Percentiles rank a stretch among this genome's conserved stretches.
Conservation (phyloP, 1,140 invertebrate genomes). For the Pseudoatta argentina region DNA sequence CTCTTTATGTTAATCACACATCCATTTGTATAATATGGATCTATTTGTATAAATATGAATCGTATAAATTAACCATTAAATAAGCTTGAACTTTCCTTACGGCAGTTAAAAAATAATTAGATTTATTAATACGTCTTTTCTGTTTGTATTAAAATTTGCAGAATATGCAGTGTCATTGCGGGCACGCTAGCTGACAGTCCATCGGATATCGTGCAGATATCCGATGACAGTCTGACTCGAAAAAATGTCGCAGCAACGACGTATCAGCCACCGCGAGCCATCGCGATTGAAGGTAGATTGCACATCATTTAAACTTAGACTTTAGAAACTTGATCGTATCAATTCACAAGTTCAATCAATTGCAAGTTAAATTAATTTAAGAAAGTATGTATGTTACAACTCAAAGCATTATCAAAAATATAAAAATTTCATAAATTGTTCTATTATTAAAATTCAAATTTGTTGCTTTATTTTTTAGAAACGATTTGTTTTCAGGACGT, state of each 20-base stretch:
- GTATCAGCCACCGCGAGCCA: constrained; percentile 56
- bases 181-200: constrained; percentile 67
- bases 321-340: background rate
- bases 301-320: background rate
- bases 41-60: too few species aligned
- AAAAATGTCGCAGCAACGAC: constrained; percentile 52
- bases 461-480: too few species aligned
- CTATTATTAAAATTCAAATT: too few species aligned
- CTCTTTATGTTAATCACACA: background rate
- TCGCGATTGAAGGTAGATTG: constrained; percentile 66
- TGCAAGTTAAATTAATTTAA: background rate
- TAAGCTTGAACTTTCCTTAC: background rate
- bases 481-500: too few species aligned
- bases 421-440: too few species aligned
- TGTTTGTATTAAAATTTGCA: constrained; percentile 52
- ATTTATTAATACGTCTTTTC: background rate
- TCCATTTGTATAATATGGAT: too few species aligned
- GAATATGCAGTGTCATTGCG: constrained; percentile 73
- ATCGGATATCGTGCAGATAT: constrained; percentile 41
- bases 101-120: background rate
- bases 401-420: too few species aligned
- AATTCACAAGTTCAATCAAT: background rate
- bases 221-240: constrained; percentile 35
- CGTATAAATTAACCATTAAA: background rate
- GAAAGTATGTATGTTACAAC: too few species aligned